A percentile compares a stretch with the other conserved stretches of the same genome.
phyloP scores from a whole-genome alignment of 2,113 vertebrate species.

The Cheilinus undulatus region DNA sequence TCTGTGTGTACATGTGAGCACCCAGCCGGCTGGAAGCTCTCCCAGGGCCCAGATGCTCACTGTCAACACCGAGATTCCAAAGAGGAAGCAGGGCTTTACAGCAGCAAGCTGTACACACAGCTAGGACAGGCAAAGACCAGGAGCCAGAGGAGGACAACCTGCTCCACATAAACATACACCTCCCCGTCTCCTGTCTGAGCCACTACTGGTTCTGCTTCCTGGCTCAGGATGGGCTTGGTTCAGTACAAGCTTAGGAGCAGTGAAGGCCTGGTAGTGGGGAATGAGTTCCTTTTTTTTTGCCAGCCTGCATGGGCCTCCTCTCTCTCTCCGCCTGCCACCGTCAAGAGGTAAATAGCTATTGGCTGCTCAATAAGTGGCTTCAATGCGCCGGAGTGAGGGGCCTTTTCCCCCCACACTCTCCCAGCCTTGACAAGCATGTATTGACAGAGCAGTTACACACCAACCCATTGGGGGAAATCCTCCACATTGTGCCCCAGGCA shows the following conservation, averaged over 20 bases:
- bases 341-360: constrained; percentile 99
- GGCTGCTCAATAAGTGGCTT: constrained; percentile 99
- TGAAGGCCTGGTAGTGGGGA: constrained; percentile 46
- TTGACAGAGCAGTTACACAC: constrained; percentile 97
- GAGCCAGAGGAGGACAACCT: constrained; percentile 79
- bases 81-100: constrained; percentile 83
- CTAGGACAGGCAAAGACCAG: constrained; percentile 79
- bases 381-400: constrained; percentile 88
- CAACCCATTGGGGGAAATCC: constrained; percentile 91
- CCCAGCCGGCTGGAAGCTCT: constrained; percentile 80
- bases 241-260: constrained; percentile 37
- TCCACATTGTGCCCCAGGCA: constrained; percentile 86
- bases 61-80: constrained; percentile 84
- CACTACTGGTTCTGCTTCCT: constrained; percentile 71
- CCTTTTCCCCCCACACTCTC: constrained; percentile 84
- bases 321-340: constrained; percentile 79
- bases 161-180: constrained; percentile 78
- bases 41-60: constrained; percentile 84
- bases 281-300: constrained; percentile 61
- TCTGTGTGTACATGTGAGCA: constrained; percentile 62
- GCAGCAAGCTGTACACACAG: constrained; percentile 78
- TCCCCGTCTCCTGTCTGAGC: constrained; percentile 71
- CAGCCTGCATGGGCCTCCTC: constrained; percentile 67
- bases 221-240: constrained; percentile 52
- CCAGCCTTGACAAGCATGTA: constrained; percentile 93